A percentile compares a stretch with the other conserved stretches of the same genome.
Conservation (phyloP, 2,888 invertebrate species). For the Hydraecia micacea region DNA sequence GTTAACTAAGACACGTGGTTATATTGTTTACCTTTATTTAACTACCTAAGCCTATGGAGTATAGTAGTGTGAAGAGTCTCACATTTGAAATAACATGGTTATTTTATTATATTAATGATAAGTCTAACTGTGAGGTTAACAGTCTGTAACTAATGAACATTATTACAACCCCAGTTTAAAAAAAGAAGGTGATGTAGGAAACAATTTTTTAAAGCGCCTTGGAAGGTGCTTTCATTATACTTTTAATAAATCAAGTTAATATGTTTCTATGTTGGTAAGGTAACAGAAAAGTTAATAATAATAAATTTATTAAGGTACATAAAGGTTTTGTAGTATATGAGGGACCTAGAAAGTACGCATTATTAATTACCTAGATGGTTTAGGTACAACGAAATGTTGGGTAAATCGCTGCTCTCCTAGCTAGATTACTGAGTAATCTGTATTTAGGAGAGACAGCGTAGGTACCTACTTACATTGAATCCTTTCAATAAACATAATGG, state of each 20-base stretch:
- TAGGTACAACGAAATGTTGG: too few species aligned
- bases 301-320: too few species aligned
- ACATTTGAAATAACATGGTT: neutral
- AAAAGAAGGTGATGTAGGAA: conserved; percentile 2
- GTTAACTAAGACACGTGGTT: too few species aligned
- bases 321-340: too few species aligned
- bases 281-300: neutral
- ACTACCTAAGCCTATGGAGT: too few species aligned
- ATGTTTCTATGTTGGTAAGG: neutral
- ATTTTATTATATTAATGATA: conserved; percentile 9
- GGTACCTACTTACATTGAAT: neutral
- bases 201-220: neutral
- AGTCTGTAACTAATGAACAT: conserved; percentile 44
- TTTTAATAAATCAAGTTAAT: conserved; percentile 11
- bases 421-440: too few species aligned
- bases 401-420: too few species aligned
- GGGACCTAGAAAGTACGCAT: too few species aligned
- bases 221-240: neutral
- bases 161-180: conserved; percentile 18
- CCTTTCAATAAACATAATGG: conserved; percentile 16
- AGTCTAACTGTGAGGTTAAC: conserved; percentile 8
- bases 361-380: too few species aligned
- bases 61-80: neutral
- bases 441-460: neutral
- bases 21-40: too few species aligned